Base-by-base conservation (phyloP, 2,797 vertebrate species). In the Macropodus opercularis region DNA sequence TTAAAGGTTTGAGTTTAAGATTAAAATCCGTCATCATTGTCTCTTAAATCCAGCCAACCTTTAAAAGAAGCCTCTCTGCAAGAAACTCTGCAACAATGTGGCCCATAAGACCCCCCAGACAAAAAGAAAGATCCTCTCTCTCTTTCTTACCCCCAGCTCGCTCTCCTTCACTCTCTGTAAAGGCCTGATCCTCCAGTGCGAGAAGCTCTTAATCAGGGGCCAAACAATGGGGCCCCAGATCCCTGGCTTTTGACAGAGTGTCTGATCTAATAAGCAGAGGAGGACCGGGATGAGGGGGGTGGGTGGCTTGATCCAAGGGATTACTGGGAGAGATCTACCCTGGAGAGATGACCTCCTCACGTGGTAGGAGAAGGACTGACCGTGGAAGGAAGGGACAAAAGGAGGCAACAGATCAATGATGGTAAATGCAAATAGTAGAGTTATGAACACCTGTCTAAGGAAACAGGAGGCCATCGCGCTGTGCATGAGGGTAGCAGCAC, bases 141-240 rank as follows among this genome's bases (percentile, higher is more conserved):
- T 70, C 68, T 76, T 72, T 80, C 40, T 77, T 49, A 55, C 61
- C 55, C 68, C 63, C 64, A 35, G 51, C 66, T 76, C 70, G 44
- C 35, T 77, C 62, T 77, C 38, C 75, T 80, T 65, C 59, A 56
- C 74, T 77, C 49, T 8, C 49, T 65, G 64, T 64, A 55, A 72
- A 84, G 69, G 72, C 79, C 83, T 89, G 85, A 84, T 85, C 89
- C 85, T 89, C 68, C 41, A 49, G 63, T 77, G 86, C 86, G 87
- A 91, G 90, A 89, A 90, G 84, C 90, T 92, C 91, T 93, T 93
- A 91, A 92, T 91, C 90, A 90, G 85, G 77, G 74, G 77, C 83
- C 89, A 88, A 90, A 92, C 91, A 91, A 92, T 90, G 87, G 76
- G 80, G 79, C 70, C 75, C 83, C 56, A 64, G 77, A 85, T 89